Base-by-base conservation (phyloP, 2,113 vertebrate species). In the Oryzias woworae region DNA sequence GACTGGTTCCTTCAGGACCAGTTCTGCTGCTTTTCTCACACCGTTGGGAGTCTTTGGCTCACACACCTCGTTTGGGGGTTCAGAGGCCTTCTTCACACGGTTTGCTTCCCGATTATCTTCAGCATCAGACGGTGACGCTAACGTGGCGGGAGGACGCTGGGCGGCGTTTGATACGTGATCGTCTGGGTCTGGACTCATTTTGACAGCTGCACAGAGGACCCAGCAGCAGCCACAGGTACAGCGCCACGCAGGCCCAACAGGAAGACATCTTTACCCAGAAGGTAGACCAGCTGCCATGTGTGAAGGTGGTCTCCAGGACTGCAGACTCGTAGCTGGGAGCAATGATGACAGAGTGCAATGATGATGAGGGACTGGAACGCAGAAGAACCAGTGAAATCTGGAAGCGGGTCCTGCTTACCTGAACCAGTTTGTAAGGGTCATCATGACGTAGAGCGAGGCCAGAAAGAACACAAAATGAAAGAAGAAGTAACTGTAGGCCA, bases 341-440 rank as follows among this genome's bases (percentile, higher is more conserved):
- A 62, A 22, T 10, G 24, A 16, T 53, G 17, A 48, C 5, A 13
- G 20, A 41, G 5, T 17, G 46, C 44, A 61, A 2, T 8, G 15
- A 17, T 2, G 31, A 4, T 46, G 7, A 50, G 41, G 3, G 17
- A 48, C 14, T 8, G 2, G 14, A 26, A 42, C 5, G 7, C n/a
- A 31, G 26, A 0, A n/a, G n/a, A 15, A 53, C n/a, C 20, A 17
- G 23, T 24, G 15, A n/a, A n/a, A 55, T 14, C 14, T n/a, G n/a
- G 12, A 22, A 7, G 28, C 0, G 2, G 12, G 15, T 24, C 53
- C 53, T 10, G 7, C 4, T 16, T 0, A 96, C 96, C 94, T 99
- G 93, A 98, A 98, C 95, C 95, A 98, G 85, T 97, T 96, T 57
- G 96, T 98, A 77, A 98, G 95, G 28, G 95, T 97, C 94, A 98